Evolutionary conservation across 2,888 invertebrate species (phyloP).

Genomic region (Idaea biselata): DNA sequence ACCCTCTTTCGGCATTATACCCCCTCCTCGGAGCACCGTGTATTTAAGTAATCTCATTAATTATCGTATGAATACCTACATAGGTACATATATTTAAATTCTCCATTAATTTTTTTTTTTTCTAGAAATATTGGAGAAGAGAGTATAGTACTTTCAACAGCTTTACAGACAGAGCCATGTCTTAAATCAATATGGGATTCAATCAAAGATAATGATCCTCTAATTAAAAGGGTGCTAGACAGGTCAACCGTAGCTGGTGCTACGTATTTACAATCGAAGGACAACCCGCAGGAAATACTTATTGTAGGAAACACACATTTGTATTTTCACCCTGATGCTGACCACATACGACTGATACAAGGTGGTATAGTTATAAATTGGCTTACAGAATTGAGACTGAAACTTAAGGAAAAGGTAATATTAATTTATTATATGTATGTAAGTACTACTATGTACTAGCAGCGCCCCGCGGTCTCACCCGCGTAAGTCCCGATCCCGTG

Average conservation of each 20-base stretch:
- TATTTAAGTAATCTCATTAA: slow-evolving; percentile 7
- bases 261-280: slow-evolving; percentile 79
- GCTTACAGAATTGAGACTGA: slow-evolving; percentile 80
- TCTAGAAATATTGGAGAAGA: slow-evolving; percentile 75
- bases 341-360: slow-evolving; percentile 93
- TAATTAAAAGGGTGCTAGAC: slow-evolving; percentile 80
- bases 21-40: too few species aligned
- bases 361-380: slow-evolving; percentile 87
- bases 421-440: slow-evolving; percentile 2
- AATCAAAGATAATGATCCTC: slow-evolving; percentile 79
- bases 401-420: slow-evolving; percentile 54
- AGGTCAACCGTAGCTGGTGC: slow-evolving; percentile 86
- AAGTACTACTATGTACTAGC: too few species aligned
- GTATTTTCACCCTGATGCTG: slow-evolving; percentile 95
- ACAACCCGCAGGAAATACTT: slow-evolving; percentile 79
- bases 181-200: slow-evolving; percentile 82
- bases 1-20: too few species aligned
- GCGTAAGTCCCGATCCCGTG: too few species aligned
- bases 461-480: too few species aligned
- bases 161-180: slow-evolving; percentile 70
- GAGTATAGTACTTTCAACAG: slow-evolving; percentile 81
- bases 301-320: slow-evolving; percentile 94
- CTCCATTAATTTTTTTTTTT: slow-evolving; percentile 26
- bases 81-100: slow-evolving; percentile 2
- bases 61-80: slow-evolving; percentile 7